Evolutionary conservation across 30 jellyfish, hydroid and myxozoan genomes (phyloP).

Genomic region (Nemopilema nomurai): DNA sequence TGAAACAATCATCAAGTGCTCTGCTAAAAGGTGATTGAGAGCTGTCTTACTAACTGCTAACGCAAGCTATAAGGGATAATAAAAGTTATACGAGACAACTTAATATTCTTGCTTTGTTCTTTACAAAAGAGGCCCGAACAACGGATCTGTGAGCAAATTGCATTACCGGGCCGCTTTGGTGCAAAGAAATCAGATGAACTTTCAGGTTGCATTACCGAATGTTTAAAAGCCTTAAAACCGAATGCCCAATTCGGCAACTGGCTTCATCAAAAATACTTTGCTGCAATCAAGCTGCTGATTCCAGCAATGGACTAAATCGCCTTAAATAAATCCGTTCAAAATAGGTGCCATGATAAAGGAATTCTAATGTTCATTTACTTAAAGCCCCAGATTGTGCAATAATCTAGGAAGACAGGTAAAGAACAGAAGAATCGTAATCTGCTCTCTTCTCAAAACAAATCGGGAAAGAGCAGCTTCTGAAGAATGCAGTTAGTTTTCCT

Average conservation of each 20-base stretch:
- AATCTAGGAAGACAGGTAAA: too few relatives aligned
- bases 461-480: neutral
- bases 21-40: too few relatives aligned
- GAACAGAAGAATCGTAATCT: too few relatives aligned
- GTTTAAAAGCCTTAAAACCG: neutral
- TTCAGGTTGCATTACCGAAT: neutral
- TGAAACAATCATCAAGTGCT: too few relatives aligned
- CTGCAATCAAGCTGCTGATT: too few relatives aligned
- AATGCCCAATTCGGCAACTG: neutral
- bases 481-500: neutral
- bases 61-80: neutral
- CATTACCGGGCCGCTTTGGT: neutral
- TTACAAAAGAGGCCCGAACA: neutral
- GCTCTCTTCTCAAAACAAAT: neutral
- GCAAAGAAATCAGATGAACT: neutral
- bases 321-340: neutral
- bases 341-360: too few relatives aligned
- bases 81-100: neutral
- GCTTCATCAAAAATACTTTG: too few relatives aligned
- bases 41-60: too few relatives aligned
- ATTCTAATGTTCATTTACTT: too few relatives aligned
- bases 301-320: neutral
- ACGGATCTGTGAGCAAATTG: neutral
- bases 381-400: too few relatives aligned
- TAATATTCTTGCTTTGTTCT: neutral